Base-by-base conservation (phyloP, 2,888 invertebrate genomes). In the Polyommatus iphigenia region DNA sequence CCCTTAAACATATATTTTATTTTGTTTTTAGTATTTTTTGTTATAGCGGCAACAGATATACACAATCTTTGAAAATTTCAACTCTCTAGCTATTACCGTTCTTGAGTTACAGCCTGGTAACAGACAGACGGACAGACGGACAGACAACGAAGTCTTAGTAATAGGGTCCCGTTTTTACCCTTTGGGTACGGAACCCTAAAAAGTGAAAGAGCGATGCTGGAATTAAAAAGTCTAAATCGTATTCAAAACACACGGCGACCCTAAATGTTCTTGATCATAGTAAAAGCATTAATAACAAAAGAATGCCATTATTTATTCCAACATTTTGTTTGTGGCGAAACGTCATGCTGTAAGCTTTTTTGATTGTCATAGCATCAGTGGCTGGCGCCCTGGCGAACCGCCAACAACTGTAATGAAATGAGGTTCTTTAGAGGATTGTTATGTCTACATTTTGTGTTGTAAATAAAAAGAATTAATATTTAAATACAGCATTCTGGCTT, bases 341-440 rank as follows among this genome's bases (percentile, higher is more conserved):
- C 62, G 24, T 24, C 62, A 62, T 62, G 62, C 62, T 62, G 24
- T 24, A 62, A 62, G 62, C 62, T 62, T 10, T 62, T 62, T 62
- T 62, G 62, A 24, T 24, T 62, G 62, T 62, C 62, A 62, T 62
- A 24, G 62, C 24, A 24, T 62, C 62, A 62, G 62, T 62, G 13
- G 62, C 62, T 62, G 24, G 24, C 62, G 24, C 24, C 62, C 62
- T 62, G 62, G 62, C 62, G 13, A 24, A 13, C 62, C 24, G 24
- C 62, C 62, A 62, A 59, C 20, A 59, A 62, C 24, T 62, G 10
- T 62, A 62, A 62, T 62, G 62, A 62, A 62, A 62, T 62, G 62
- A 24, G 62, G 10, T 62, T 24, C 62, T 24, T 24, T 20, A 59
- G 59, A n/a, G 20, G 10, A 59, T 10, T 59, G 8, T 10, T 59